Percentiles rank a stretch among this genome's conserved stretches.
phyloP scores from a whole-genome alignment of 2,888 invertebrate species.

The Temnothorax rugatulus region DNA sequence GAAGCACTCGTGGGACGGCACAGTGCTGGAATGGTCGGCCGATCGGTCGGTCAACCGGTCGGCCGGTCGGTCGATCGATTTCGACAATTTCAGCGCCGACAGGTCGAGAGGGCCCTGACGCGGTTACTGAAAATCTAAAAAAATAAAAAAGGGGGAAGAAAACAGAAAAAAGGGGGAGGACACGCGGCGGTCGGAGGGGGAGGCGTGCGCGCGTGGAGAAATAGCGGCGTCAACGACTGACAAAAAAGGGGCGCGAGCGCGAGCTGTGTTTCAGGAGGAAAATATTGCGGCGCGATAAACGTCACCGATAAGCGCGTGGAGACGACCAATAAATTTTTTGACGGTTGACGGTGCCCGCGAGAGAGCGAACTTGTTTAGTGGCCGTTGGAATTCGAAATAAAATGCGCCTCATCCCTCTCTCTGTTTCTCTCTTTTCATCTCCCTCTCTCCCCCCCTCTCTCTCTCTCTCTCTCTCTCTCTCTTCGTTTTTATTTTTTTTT shows the following conservation, averaged over 20 bases:
- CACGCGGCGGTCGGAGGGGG: background rate
- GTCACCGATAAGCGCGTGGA: slow-evolving; percentile 68
- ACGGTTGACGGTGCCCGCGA: slow-evolving; percentile 69
- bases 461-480: background rate
- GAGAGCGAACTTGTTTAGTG: slow-evolving; percentile 68
- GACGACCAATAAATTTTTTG: slow-evolving; percentile 74
- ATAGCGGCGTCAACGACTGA: slow-evolving; percentile 56
- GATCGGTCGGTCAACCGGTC: slow-evolving; percentile 55
- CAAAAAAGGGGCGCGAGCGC: slow-evolving; percentile 64
- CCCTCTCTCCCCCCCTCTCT: background rate
- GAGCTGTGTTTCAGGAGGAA: slow-evolving; percentile 59
- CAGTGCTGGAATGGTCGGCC: slow-evolving; percentile 58
- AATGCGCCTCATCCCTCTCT: slow-evolving; percentile 24
- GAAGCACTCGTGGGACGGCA: slow-evolving; percentile 80
- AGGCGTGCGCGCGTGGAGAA: background rate
- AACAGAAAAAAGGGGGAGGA: slow-evolving; percentile 24
- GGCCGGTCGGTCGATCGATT: slow-evolving; percentile 81
- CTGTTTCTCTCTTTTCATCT: background rate
- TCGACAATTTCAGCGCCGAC: slow-evolving; percentile 80
- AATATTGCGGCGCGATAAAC: slow-evolving; percentile 66
- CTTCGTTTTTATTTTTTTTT: background rate
- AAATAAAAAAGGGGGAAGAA: slow-evolving; percentile 23
- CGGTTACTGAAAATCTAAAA: slow-evolving; percentile 68
- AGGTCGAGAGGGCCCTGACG: slow-evolving; percentile 70
- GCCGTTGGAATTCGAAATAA: slow-evolving; percentile 60